These are phyloP conservation scores for Epiblema foenella DNA, from an alignment of 2,888 invertebrate species.

Conservation along the genomic window DNA sequence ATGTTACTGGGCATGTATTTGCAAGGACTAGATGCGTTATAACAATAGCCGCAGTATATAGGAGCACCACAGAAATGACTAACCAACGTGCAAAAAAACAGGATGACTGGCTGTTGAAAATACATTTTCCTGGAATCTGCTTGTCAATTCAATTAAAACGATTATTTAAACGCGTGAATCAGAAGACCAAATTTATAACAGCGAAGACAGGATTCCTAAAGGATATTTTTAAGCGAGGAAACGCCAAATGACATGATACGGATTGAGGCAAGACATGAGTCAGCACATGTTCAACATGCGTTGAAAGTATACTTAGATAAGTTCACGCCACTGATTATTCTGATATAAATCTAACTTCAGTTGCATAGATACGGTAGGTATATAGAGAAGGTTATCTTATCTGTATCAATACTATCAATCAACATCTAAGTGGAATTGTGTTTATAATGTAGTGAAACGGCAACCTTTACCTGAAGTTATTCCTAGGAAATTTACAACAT, in stretches of 20 bases:
- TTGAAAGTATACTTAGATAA: conserved; percentile 13
- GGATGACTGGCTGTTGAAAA: conserved; percentile 20
- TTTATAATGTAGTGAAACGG: conserved; percentile 9
- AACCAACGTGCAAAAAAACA: conserved; percentile 10
- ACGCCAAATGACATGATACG: conserved; percentile 21
- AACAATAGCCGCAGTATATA: background rate
- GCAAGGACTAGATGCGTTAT: background rate
- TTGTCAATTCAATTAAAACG: conserved; percentile 24
- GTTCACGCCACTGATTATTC: background rate
- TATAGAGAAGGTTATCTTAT: background rate
- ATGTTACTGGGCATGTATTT: background rate
- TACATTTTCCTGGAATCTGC: conserved; percentile 27
- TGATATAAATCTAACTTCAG: background rate
- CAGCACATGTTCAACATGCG: conserved; percentile 1
- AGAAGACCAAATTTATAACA: conserved; percentile 25
- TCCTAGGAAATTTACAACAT: conserved; percentile 20
- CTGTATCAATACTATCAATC: background rate
- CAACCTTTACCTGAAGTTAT: conserved; percentile 22
- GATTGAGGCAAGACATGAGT: conserved; percentile 24
- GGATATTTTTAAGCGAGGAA: conserved; percentile 29
- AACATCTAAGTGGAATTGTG: conserved; percentile 1
- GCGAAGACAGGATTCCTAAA: conserved; percentile 11
- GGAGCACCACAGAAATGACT: conserved; percentile 15
- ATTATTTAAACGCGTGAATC: conserved; percentile 34
- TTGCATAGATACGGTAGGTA: background rate